A percentile compares a stretch with the other conserved stretches of the same genome.
These are phyloP conservation scores for Colaptes auratus DNA, from an alignment of 2,113 vertebrate genomes.

Conservation along the genomic window DNA sequence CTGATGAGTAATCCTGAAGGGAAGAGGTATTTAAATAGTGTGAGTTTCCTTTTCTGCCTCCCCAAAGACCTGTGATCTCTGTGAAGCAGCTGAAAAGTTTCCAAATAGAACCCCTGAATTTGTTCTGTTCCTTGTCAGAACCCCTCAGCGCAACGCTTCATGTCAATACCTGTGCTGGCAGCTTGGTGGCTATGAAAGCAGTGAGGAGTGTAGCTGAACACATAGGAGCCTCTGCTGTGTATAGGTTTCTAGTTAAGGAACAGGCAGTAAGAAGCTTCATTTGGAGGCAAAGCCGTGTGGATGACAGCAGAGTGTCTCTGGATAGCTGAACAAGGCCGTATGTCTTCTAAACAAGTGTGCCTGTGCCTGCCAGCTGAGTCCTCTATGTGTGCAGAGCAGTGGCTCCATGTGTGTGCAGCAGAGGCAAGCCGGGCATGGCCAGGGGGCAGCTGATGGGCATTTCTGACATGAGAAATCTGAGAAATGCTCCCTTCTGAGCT, in stretches of 20 bases:
- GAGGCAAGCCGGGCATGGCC: not conserved
- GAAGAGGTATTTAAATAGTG: not conserved
- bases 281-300: not conserved
- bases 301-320: not conserved
- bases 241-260: not conserved
- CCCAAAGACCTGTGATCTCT: not conserved
- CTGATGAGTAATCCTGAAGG: not conserved
- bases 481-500: not conserved
- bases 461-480: not conserved
- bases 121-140: not conserved
- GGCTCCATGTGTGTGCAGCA: not conserved
- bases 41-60: not conserved
- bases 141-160: not conserved
- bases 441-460: not conserved
- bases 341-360: not conserved
- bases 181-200: not conserved
- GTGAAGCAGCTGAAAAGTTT: not conserved
- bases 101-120: not conserved
- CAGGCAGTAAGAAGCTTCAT: not conserved
- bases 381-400: accelerated
- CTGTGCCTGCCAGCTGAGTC: no score
- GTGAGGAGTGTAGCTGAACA: not conserved
- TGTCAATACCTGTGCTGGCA: not conserved
- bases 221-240: not conserved
- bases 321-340: not conserved